Evolutionary conservation across 2,113 vertebrate genomes (phyloP), one percentile per base, ranked within the genome.

Genomic region (Xiphias gladius): DNA sequence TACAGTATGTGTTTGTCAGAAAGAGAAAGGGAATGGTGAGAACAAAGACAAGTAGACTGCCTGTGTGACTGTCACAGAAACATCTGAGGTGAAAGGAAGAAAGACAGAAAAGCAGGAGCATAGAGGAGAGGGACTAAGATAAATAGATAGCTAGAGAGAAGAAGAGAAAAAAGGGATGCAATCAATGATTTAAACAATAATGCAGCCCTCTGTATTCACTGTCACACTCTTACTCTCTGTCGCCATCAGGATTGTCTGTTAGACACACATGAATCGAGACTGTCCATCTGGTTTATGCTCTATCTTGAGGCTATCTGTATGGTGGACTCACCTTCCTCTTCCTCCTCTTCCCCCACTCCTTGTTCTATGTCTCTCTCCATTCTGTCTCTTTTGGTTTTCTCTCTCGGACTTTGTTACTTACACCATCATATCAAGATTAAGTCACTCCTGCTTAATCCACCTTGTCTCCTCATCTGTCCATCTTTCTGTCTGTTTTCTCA

Each of bases 131-230:
- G 68, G 70, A 64, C 64, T 13, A 7, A 73, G 84, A 80, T 82
- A 67, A 54, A 80, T 41, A 55, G 85, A 76, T 48, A 57, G 62
- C 41, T 48, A 20, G 39, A n/a, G 67, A 54, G 62, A 32, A 46
- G 7, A 13, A 59, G 74, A 41, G 73, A 91, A 85, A 83, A 79
- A 73, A 73, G 82, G 86, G 91, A 94, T 87, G 85, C 83, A 91
- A 95, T 95, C 95, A 95, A 95, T 96, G 95, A 95, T 95, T 95
- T 95, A 94, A 94, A 95, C 93, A 95, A 93, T 95, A 96, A 96
- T 95, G 92, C 93, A 82, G 87, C 91, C 83, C 86, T 96, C 93
- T 95, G 95, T 95, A 96, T 96, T 96, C 95, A 90, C 93, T 86
- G 94, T 95, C 95, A 95, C 95, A 95, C 95, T 93, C 93, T 82